Base-by-base conservation (phyloP, 2,113 vertebrate species). In the Symphodus melops region DNA sequence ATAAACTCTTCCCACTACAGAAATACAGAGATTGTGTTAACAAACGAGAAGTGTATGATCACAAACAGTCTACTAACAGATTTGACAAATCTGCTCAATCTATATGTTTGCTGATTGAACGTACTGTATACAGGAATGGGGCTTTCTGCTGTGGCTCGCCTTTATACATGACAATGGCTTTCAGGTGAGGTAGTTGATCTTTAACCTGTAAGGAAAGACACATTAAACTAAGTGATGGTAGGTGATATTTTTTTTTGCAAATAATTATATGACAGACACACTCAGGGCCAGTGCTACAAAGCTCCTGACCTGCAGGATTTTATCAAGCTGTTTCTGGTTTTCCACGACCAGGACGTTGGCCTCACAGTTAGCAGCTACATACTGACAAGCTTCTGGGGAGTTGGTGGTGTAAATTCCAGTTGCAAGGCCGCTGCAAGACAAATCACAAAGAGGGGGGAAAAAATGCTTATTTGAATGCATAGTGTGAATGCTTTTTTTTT, bases 141-240 rank as follows among this genome's bases (percentile, higher is more conserved):
- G 62, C 33, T 66, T 88, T 93, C 75, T 93, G 86, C 75, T 95
- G 85, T 77, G 92, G 87, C 60, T 94, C 92, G 23, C 89, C 94
- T 70, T 92, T 94, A 62, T 95, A 95, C 65, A 95, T 94, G 46
- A 95, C 89, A 9, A 95, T 95, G 21, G 95, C 95, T 76, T 95
- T 95, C 62, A 95, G 83, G 52, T 95, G 91, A 52, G 94, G 94
- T 13, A 95, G 83, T 9, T 94, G 86, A 64, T 94, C 88, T 89
- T 92, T 94, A 61, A 95, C 57, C 95, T 95, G 72, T 42, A 17
- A 56, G 21, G 5, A 68, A 42, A 62, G 2, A 58, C 9, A 28
- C 12, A 44, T 56, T 23, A 65, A 75, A 63, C 2, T 46, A 21
- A 53, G 20, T 1, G 7, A 41, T 2, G 0, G 67, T 10, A 70